A percentile compares a stretch with the other conserved stretches of the same genome.
Evolutionary conservation across 2,888 invertebrate genomes (phyloP).

Genomic region (Pristionchus exspectatus): DNA sequence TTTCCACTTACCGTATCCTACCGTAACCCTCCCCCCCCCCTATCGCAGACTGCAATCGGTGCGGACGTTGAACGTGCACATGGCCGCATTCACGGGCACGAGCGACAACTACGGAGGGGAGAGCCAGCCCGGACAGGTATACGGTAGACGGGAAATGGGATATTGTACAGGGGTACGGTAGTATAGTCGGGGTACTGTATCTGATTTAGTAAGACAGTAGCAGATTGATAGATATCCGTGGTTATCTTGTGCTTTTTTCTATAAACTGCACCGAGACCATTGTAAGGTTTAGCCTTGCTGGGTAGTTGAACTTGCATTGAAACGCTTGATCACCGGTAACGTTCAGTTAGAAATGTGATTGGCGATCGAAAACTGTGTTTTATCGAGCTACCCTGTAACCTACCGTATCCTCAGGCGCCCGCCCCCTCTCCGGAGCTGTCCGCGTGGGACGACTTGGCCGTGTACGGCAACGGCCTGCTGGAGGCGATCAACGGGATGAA

Average conservation of each 20-base stretch:
- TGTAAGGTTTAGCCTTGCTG: no score
- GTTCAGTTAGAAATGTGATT: no score
- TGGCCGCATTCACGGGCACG: constrained; percentile 33
- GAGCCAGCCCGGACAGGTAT: constrained; percentile 23
- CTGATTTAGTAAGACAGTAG: no score
- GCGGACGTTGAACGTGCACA: constrained; percentile 51
- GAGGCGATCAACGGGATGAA: constrained; percentile 73
- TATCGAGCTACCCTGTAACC: no score
- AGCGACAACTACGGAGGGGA: background rate
- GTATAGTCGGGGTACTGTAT: background rate
- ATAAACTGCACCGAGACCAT: no score
- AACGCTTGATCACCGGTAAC: no score
- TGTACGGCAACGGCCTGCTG: constrained; percentile 73
- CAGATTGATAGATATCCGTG: no score
- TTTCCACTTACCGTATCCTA: background rate
- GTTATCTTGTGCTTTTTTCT: no score
- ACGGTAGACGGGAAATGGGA: background rate
- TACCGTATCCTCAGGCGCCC: constrained; percentile 57
- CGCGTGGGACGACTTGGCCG: constrained; percentile 77
- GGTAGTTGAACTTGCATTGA: no score
- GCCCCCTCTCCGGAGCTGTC: constrained; percentile 72
- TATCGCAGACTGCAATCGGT: constrained; percentile 47
- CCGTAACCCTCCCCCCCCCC: background rate
- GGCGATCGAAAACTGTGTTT: no score
- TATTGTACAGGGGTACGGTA: background rate